Percentiles rank a stretch among this genome's conserved stretches.
phyloP scores from a whole-genome alignment of 2,113 vertebrate species.

The Dolichallabes microphthalmus region DNA sequence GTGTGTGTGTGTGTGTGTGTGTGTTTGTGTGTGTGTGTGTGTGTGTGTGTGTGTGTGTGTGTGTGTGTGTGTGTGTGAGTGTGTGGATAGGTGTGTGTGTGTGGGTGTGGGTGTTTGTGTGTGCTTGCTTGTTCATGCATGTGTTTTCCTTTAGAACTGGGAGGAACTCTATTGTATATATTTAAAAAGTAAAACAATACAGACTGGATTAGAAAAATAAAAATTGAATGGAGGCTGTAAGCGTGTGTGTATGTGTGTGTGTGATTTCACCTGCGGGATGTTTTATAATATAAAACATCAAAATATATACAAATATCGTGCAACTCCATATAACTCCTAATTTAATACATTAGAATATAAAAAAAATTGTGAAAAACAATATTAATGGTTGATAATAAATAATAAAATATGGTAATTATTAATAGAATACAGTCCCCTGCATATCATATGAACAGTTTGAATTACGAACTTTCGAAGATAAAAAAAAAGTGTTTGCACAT shows the following conservation, averaged over 20 bases:
- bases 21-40: no score
- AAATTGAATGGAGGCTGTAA: background rate
- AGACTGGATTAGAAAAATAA: background rate
- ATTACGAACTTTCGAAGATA: no score
- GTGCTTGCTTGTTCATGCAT: background rate
- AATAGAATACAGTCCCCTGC: no score
- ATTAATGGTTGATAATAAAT: no score
- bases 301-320: background rate
- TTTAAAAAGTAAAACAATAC: background rate
- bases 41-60: no score
- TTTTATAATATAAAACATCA: background rate
- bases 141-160: background rate
- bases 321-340: background rate
- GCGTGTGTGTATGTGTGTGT: background rate
- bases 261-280: background rate
- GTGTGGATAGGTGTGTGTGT: background rate
- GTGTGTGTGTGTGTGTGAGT: background rate
- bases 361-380: no score
- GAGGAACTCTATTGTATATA: background rate
- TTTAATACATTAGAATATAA: background rate
- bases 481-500: no score
- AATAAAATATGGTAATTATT: no score
- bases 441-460: no score
- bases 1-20: no score
- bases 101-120: constrained; percentile 1